Percentiles rank a stretch among this genome's conserved stretches.
phyloP scores from a whole-genome alignment of 2,797 vertebrate genomes.

The Macrochelys suwanniensis region DNA sequence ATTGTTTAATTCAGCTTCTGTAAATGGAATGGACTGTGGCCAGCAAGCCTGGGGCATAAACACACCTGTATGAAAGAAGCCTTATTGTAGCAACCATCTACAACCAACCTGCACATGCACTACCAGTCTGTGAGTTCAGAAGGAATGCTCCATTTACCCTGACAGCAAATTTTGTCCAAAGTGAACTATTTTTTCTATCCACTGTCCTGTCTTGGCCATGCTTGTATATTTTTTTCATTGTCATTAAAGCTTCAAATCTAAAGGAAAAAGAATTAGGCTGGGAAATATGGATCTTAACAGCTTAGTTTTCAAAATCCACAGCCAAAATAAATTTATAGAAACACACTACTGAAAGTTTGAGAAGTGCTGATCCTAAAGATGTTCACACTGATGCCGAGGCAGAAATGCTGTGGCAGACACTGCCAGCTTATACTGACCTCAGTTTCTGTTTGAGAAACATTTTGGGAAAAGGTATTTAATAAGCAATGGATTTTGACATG shows the following conservation, averaged over 20 bases:
- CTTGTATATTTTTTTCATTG: constrained; percentile 80
- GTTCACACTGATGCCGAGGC: constrained; percentile 34
- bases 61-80: constrained; percentile 98
- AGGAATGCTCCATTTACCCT: constrained; percentile 82
- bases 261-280: constrained; percentile 75
- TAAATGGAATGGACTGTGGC: constrained; percentile 97
- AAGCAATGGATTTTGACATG: constrained; percentile 33
- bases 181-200: constrained; percentile 83
- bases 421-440: constrained; percentile 52
- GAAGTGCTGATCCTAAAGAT: constrained; percentile 58
- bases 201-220: constrained; percentile 81
- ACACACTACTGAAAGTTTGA: constrained; percentile 59
- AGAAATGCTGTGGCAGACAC: constrained; percentile 41
- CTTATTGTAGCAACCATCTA: constrained; percentile 92
- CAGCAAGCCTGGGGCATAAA: constrained; percentile 98
- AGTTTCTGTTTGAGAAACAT: constrained; percentile 40
- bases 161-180: constrained; percentile 86
- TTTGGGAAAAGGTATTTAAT: neutral
- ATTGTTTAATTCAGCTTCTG: constrained; percentile 99
- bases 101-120: constrained; percentile 89
- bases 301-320: constrained; percentile 46
- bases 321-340: constrained; percentile 71
- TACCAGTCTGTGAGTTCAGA: constrained; percentile 84
- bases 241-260: constrained; percentile 82
- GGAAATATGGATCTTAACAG: no score